These are phyloP conservation scores for Sinonovacula constricta DNA, from an alignment of 1,140 invertebrate genomes.

Conservation along the genomic window DNA sequence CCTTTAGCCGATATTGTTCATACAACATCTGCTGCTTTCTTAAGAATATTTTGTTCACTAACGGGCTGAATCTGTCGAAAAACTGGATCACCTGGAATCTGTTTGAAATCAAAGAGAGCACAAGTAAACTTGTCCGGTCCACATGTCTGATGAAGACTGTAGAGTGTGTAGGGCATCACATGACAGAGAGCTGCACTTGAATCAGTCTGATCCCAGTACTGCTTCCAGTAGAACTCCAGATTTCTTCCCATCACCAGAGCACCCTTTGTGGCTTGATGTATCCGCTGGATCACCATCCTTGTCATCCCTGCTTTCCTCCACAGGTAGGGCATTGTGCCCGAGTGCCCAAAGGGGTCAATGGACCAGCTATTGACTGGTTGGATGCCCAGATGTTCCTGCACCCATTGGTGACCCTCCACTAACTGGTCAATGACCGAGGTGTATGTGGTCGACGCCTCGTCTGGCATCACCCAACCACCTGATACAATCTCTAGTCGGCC, in stretches of 20 bases:
- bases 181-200: conserved; percentile 94
- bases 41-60: conserved; percentile 88
- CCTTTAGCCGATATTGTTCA: conserved; percentile 98
- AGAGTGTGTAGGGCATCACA: conserved; percentile 99
- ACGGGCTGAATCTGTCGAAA: conserved; percentile 82
- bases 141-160: conserved; percentile 98
- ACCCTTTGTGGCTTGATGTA: conserved; percentile 98
- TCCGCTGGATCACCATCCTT: conserved; percentile 94
- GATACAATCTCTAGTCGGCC: conserved; percentile 96
- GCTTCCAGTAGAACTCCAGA: conserved; percentile 96
- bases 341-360: conserved; percentile 95
- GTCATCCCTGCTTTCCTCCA: conserved; percentile 90
- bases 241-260: conserved; percentile 88
- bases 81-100: conserved; percentile 81
- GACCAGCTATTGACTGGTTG: conserved; percentile 87
- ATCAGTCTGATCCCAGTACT: conserved; percentile 87
- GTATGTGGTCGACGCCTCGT: conserved; percentile 96
- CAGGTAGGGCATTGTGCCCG: conserved; percentile 93
- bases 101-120: conserved; percentile 98
- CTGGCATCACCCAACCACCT: conserved; percentile 99
- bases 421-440: conserved; percentile 97
- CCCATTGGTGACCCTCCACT: conserved; percentile 96
- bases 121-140: conserved; percentile 98
- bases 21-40: conserved; percentile 88
- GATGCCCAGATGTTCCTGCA: conserved; percentile 88